Base-by-base conservation (phyloP, 1,140 invertebrate species). In the Drosophila sucinea region DNA sequence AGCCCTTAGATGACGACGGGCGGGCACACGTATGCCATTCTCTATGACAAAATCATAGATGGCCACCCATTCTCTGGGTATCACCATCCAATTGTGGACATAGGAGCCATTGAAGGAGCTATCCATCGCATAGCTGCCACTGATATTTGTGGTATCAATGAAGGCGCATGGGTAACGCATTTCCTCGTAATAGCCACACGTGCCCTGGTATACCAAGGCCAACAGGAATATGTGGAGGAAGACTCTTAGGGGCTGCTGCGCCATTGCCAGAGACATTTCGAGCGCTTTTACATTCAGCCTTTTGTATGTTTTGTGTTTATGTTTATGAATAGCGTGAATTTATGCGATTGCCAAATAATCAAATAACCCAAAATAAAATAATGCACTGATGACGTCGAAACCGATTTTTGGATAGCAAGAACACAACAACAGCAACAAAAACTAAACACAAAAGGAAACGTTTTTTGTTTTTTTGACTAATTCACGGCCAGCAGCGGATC, bases 121-220 rank as follows among this genome's bases (percentile, higher is more conserved):
- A 1, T 58, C 67, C 60, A 57, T 60, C 29, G 38, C 56, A 47
- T 74, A 90, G 55, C 82, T 85, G 0, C 85, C 90, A 0, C 78
- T 85, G 2, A 91, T 89, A 33, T 92, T 91, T 0, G 73, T 71
- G 0, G 91, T 91, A 17, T 91, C 90, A 25, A 91, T 90, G n/a
- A 92, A 92, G 30, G 87, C 81, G 44, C 91, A 92, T 2, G 89
- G 91, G 67, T 91, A 80, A 32, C 75, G 81, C 6, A 61, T 73
- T 63, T 91, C 90, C 62, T 83, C 84, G 41, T 80, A 83, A 10
- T 62, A 62, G 30, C 51, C 62, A 55, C 60, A 67, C 17, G 67
- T 58, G 6, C 44, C 0, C 5, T 32, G 66, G 23, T 44, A 51
- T 51, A 11, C 27, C 29, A 73, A 27, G n/a, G 65, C 10, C 29